Percentiles rank a stretch among this genome's conserved stretches.
These are phyloP conservation scores for Echinometra lucunter DNA, from an alignment of 53 echinoderm and acorn worm species.

Conservation along the genomic window DNA sequence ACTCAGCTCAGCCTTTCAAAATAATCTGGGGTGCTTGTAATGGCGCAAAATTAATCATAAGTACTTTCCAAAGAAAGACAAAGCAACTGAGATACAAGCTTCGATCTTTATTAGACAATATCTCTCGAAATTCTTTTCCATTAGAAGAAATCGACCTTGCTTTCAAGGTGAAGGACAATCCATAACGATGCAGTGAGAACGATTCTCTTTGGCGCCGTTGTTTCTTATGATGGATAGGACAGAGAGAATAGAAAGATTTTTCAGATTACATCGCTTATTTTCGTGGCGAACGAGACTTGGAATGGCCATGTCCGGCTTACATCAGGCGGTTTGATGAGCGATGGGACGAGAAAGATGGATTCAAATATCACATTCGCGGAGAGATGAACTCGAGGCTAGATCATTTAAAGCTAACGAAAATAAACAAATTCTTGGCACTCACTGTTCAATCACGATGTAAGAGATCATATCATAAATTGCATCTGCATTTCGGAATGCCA, in stretches of 20 bases:
- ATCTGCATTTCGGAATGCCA: background rate
- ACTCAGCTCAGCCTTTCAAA: too few species aligned
- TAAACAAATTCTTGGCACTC: background rate
- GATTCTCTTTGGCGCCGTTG: background rate
- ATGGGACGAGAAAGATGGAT: background rate
- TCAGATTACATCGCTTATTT: conserved; percentile 2
- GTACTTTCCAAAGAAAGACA: too few species aligned
- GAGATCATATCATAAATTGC: background rate
- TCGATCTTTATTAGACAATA: background rate
- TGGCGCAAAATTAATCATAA: too few species aligned
- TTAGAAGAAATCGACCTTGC: background rate
- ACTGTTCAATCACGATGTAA: background rate
- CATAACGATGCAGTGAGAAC: background rate
- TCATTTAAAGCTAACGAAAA: conserved; percentile 9
- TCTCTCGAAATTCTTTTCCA: background rate
- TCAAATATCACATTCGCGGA: background rate
- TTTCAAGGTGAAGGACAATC: background rate
- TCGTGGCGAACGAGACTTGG: background rate
- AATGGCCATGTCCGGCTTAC: background rate
- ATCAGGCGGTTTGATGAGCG: background rate
- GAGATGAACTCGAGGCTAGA: background rate
- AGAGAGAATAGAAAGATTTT: background rate
- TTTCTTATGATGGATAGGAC: background rate
- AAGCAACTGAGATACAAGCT: too few species aligned
- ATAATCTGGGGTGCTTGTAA: too few species aligned